Conservation (phyloP, 1,140 invertebrate species). For the Drosophila lowei region DNA sequence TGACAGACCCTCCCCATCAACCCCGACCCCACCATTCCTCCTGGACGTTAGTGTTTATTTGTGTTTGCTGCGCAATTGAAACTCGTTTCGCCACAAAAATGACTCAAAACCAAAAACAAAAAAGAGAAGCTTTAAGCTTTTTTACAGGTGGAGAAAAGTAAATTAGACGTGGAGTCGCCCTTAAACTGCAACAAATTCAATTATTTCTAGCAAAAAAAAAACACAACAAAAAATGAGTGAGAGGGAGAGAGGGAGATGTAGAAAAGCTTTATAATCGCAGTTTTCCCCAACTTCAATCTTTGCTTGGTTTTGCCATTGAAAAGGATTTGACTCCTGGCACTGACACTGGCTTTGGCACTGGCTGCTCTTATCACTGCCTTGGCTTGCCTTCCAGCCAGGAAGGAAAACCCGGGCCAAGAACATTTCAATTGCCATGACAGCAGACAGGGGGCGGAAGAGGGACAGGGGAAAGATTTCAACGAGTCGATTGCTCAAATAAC, state of each 20-base stretch:
- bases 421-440: constrained; percentile 48
- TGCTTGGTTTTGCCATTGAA: not conserved
- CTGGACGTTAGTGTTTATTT: constrained; percentile 1
- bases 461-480: constrained; percentile 28
- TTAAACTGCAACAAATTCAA: not conserved
- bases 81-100: constrained; percentile 38
- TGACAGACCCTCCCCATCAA: not conserved
- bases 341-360: constrained; percentile 1
- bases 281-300: not conserved
- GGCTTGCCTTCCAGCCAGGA: not conserved
- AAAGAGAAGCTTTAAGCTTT: constrained; percentile 25
- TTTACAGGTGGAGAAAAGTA: not conserved
- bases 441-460: constrained; percentile 36
- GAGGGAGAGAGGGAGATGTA: not conserved
- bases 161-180: not conserved
- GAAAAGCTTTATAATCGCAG: not conserved
- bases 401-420: not conserved
- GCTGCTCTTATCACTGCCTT: constrained; percentile 12
- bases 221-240: not conserved
- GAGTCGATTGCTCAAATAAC: constrained; percentile 60
- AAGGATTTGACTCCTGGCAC: constrained; percentile 22
- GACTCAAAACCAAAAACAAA: constrained; percentile 28
- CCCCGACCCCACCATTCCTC: too few species aligned
- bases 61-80: constrained; percentile 56
- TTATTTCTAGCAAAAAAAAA: not conserved